Base-by-base conservation (phyloP, 1,140 invertebrate species). In the Mya arenaria region DNA sequence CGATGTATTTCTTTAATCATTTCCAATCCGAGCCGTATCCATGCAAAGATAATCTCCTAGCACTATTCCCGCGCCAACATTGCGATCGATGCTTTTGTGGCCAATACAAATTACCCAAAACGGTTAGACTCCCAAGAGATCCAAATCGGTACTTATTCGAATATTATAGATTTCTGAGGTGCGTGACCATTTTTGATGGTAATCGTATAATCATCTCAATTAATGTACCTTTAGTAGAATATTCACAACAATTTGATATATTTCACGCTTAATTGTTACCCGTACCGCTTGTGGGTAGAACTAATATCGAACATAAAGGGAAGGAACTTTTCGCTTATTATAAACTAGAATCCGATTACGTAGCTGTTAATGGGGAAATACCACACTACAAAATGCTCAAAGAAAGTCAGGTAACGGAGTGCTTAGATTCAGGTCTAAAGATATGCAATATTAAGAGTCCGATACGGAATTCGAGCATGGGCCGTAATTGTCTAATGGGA, bases 171-270 rank as follows among this genome's bases (percentile, higher is more conserved):
- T 62, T 62, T 30, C 6, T 62, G 2, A 30, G 36, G 36, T 6
- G 58, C 19, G 58, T 30, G 3, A 6, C 58, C 5, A 62, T 62
- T 2, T 62, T 62, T 62, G n/a, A 62, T 30, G 28, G 58, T 32
- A 25, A 6, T 15, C 58, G 36, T 62, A 62, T 62, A 3, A 25
- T 62, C 19, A 25, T 62, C 8, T 6, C 13, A 15, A 62, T 4
- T 4, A 6, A 6, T 15, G 36, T 62, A 3, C 58, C n/a, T 6
- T 25, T 62, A 4, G 58, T 62, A 4, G 58, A 62, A 62, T 62
- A 62, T 62, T 62, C 58, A 4, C 19, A 62, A 6, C 58, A 62
- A 13, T 62, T 62, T 62, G 58, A 62, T 25, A 62, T 62, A 6
- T 62, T 62, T 25, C 58, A 25, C 30, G 25, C 58, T 28, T 62